A percentile compares a stretch with the other conserved stretches of the same genome.
phyloP scores from a whole-genome alignment of 1,140 invertebrate genomes.

The Drosophila obscura region DNA sequence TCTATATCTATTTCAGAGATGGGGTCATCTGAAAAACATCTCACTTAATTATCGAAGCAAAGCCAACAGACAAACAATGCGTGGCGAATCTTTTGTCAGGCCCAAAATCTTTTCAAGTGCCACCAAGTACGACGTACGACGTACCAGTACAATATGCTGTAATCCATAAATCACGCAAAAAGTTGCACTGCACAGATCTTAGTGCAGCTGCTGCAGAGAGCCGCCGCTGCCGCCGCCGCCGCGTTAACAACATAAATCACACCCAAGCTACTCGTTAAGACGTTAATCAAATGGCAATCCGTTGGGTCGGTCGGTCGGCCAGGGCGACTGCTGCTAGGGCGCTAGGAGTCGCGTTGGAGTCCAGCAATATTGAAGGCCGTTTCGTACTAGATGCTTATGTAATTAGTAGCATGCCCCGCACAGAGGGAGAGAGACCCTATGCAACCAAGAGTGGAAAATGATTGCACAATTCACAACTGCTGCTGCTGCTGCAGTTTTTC shows the following conservation, averaged over 20 bases:
- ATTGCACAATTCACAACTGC: constrained; percentile 65
- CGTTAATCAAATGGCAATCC: constrained; percentile 76
- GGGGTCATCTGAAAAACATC: constrained; percentile 20
- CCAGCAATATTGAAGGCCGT: constrained; percentile 69
- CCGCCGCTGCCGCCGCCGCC: constrained; percentile 26
- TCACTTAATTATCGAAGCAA: constrained; percentile 49
- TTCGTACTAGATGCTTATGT: constrained; percentile 59
- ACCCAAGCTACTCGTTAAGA: constrained; percentile 71
- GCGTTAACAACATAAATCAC: constrained; percentile 70
- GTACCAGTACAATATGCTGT: constrained; percentile 21
- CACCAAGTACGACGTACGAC: not conserved
- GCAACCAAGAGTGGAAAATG: constrained; percentile 42
- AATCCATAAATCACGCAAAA: constrained; percentile 77
- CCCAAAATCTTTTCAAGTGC: constrained; percentile 58
- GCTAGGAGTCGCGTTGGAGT: constrained; percentile 25
- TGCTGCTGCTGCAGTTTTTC: constrained; percentile 18
- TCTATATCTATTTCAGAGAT: constrained; percentile 8
- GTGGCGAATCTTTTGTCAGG: constrained; percentile 75
- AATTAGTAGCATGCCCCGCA: constrained; percentile 64
- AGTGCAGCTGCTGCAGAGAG: constrained; percentile 48
- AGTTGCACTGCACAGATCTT: constrained; percentile 15
- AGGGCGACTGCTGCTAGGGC: constrained; percentile 30
- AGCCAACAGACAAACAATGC: constrained; percentile 51
- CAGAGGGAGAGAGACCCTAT: not conserved
- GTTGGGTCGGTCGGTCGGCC: constrained; percentile 31